Percentiles rank a stretch among this genome's conserved stretches.
Evolutionary conservation across 2,113 vertebrate genomes (phyloP).

Genomic region (Colossoma macropomum): DNA sequence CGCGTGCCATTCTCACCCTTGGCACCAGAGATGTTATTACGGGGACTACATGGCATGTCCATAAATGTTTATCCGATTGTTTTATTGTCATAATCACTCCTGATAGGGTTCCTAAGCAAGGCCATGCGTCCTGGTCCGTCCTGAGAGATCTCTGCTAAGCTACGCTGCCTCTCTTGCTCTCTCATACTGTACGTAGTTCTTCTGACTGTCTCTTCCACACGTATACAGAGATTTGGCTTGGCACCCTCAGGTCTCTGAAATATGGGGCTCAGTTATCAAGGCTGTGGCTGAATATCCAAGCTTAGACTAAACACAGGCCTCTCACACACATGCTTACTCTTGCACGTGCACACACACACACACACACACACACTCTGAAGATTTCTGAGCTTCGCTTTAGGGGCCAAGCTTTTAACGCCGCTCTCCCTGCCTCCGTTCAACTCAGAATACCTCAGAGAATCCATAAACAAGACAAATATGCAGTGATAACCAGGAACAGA

Average conservation of each 20-base stretch:
- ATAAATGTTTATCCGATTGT: conserved; percentile 24
- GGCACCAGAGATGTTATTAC: conserved; percentile 16
- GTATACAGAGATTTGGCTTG: conserved; percentile 26
- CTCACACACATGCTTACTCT: conserved; percentile 37
- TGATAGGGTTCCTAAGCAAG: conserved; percentile 40
- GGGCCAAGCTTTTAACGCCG: background rate
- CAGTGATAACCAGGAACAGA: conserved; percentile 53
- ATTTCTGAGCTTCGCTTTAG: conserved; percentile 47
- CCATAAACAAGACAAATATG: conserved; percentile 41
- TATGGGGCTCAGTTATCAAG: conserved; percentile 49
- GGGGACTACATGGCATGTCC: background rate
- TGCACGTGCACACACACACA: conserved; percentile 22
- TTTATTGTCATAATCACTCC: conserved; percentile 36
- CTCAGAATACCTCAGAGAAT: conserved; percentile 24
- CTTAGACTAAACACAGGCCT: conserved; percentile 58
- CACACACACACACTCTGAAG: background rate
- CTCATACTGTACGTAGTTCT: background rate
- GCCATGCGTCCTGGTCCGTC: too few species aligned
- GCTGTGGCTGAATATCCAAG: conserved; percentile 37
- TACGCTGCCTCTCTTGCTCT: conserved; percentile 31
- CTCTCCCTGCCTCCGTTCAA: conserved; percentile 23
- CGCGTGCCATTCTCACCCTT: conserved; percentile 32
- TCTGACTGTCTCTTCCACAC: conserved; percentile 6
- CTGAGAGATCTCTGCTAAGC: background rate
- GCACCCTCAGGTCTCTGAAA: conserved; percentile 46